Percentiles rank a stretch among this genome's conserved stretches.
Conservation (phyloP, 1,140 invertebrate genomes). For the Pollicipes pollicipes region DNA sequence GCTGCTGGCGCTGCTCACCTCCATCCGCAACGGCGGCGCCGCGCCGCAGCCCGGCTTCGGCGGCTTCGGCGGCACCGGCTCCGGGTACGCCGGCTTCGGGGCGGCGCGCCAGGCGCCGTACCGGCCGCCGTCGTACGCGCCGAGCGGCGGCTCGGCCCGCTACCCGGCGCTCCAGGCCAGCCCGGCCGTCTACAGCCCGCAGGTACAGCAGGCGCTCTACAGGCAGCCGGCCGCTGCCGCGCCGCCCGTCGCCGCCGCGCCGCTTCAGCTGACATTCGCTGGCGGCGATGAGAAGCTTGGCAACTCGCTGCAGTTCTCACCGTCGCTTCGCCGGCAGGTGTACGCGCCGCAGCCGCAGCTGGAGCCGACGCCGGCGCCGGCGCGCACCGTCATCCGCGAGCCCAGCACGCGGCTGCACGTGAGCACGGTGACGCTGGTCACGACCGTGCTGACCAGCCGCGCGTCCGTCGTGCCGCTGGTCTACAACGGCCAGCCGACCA, state of each 20-base stretch:
- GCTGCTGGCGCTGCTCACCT: not conserved
- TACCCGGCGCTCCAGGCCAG: conserved; percentile 79
- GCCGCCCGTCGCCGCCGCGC: not conserved
- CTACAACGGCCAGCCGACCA: not conserved
- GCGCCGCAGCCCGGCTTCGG: conserved; percentile 7
- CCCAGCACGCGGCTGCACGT: conserved; percentile 4
- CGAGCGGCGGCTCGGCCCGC: conserved; percentile 56
- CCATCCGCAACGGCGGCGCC: not conserved
- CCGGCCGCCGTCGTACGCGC: conserved; percentile 42
- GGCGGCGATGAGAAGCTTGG: not conserved
- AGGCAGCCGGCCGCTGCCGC: conserved; percentile 18
- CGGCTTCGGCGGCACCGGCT: conserved; percentile 9
- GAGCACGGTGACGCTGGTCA: conserved; percentile 2
- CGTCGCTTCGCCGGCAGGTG: conserved; percentile 3
- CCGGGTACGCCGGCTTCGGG: not conserved
- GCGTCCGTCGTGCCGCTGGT: not conserved
- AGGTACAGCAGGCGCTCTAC: conserved; percentile 24
- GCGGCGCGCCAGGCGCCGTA: conserved; percentile 30
- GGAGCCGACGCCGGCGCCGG: not conserved
- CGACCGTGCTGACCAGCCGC: not conserved
- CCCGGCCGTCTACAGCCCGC: conserved; percentile 17
- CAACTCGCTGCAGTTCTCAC: conserved; percentile 4
- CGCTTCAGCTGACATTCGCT: not conserved
- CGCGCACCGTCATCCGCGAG: not conserved
- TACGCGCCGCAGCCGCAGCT: not conserved